Base-by-base conservation (phyloP, 1,140 invertebrate genomes). In the Bombus waltoni region DNA sequence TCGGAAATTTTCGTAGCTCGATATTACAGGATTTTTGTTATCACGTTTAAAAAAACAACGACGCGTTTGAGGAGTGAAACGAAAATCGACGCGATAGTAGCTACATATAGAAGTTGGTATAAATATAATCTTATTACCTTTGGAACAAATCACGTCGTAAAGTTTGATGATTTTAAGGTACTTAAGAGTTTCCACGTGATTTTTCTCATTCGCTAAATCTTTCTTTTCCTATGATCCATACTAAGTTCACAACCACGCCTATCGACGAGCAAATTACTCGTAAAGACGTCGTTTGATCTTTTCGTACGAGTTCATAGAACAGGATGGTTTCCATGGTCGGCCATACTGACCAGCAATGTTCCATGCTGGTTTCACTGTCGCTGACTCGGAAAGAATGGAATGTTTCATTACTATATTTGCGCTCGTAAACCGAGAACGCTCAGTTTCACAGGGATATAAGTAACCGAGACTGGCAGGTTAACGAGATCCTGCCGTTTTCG, bases 391-490 rank as follows among this genome's bases (percentile, higher is more conserved):
- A 83, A 53, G 81, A 80, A 86, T 68, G 47, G 83, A 59, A 84
- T 84, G 84, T 86, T 75, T 82, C 84, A 57, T 86, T 86, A 70
- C 40, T 70, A 57, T 47, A 53, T 78, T 85, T 25, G 28, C 44
- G 57, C 42, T 74, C 78, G 78, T 81, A 81, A 85, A 85, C 42
- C 53, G 57, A 28, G 53, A 65, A 74, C 83, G 57, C 35, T 81
- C 70, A 32, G 57, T 74, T 81, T 35, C 62, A 77, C 75, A 44
- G 38, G 25, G 65, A 68, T 59, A 25, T 68, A 82, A 71, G 71
- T 76, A 75, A n/a, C 62, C n/a, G 62, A 71, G 78, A 81, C 74
- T 44, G 78, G 53, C 53, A 81, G 81, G 78, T 87, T 89, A 89
- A 89, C 87, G 81, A 90, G 81, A 35, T 22, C 4, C 65, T 35